Percentiles rank a stretch among this genome's conserved stretches.
Evolutionary conservation across 2,113 vertebrate species (phyloP).

Genomic region (Zosterops borbonicus): DNA sequence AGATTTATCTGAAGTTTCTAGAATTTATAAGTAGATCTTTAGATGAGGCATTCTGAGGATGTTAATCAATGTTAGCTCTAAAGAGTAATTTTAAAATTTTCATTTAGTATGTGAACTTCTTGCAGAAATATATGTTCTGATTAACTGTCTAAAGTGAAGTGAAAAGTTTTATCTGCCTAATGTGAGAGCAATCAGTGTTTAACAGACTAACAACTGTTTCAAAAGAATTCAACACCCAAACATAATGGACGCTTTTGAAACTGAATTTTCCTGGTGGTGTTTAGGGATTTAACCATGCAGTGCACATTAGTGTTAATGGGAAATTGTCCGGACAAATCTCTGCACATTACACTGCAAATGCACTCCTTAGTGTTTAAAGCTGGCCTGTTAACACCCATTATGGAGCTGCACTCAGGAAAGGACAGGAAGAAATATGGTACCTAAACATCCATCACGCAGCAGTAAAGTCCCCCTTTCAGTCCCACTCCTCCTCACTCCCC

Average conservation of each 20-base stretch:
- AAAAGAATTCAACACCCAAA: slow-evolving; percentile 20
- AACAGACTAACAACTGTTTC: slow-evolving; percentile 52
- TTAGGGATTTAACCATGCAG: slow-evolving; percentile 36
- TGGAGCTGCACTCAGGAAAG: neutral
- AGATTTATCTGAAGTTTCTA: slow-evolving; percentile 1
- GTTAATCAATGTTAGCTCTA: slow-evolving; percentile 27
- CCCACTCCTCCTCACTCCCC: neutral
- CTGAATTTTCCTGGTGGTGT: slow-evolving; percentile 13
- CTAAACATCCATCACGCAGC: neutral
- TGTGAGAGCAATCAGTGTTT: slow-evolving; percentile 42
- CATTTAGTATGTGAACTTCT: slow-evolving; percentile 43
- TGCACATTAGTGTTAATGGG: slow-evolving; percentile 2
- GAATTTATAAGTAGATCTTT: slow-evolving; percentile 16
- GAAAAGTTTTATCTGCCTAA: slow-evolving; percentile 48
- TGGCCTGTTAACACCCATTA: slow-evolving; percentile 48
- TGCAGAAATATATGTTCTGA: slow-evolving; percentile 40
- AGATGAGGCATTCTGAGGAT: neutral
- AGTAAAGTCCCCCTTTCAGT: neutral
- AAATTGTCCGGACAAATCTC: slow-evolving; percentile 34
- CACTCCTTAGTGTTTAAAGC: slow-evolving; percentile 37
- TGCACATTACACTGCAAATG: neutral
- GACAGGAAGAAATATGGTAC: neutral
- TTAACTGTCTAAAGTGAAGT: slow-evolving; percentile 55
- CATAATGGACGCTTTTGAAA: neutral
- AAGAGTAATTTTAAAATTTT: neutral